These are phyloP conservation scores for Lethenteron reissneri DNA, from an alignment of 2,113 vertebrate genomes.

Conservation along the genomic window DNA sequence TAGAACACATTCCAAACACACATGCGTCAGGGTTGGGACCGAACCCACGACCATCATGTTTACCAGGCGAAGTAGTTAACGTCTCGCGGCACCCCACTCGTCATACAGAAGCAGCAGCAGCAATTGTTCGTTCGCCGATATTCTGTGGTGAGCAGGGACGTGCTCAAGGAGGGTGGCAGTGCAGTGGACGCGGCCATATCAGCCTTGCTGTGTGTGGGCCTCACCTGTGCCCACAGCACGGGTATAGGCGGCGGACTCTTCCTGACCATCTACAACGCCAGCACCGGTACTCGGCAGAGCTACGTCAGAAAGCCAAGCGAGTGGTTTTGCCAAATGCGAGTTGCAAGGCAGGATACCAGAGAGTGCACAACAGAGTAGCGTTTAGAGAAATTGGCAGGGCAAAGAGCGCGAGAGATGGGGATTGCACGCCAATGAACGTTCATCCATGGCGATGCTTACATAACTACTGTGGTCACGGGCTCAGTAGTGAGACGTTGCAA, in stretches of 20 bases:
- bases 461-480: too few species aligned
- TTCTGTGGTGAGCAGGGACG: constrained; percentile 29
- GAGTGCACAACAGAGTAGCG: too few species aligned
- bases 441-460: too few species aligned
- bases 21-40: background rate
- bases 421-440: too few species aligned
- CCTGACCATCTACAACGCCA: constrained; percentile 49
- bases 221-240: constrained; percentile 70
- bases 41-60: background rate
- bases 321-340: too few species aligned
- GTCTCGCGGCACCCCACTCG: background rate
- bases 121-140: background rate
- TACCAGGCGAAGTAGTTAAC: background rate
- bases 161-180: constrained; percentile 42
- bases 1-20: too few species aligned
- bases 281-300: constrained; percentile 28
- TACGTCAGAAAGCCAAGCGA: too few species aligned
- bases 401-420: too few species aligned
- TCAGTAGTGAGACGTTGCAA: too few species aligned
- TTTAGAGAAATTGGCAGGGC: too few species aligned
- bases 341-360: too few species aligned
- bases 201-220: constrained; percentile 47
- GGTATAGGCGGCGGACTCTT: constrained; percentile 80
- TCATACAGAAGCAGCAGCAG: background rate
- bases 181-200: constrained; percentile 65